Percentiles rank a stretch among this genome's conserved stretches.
Evolutionary conservation across 1,140 invertebrate genomes (phyloP).

Genomic region (Macrobrachium nipponense): DNA sequence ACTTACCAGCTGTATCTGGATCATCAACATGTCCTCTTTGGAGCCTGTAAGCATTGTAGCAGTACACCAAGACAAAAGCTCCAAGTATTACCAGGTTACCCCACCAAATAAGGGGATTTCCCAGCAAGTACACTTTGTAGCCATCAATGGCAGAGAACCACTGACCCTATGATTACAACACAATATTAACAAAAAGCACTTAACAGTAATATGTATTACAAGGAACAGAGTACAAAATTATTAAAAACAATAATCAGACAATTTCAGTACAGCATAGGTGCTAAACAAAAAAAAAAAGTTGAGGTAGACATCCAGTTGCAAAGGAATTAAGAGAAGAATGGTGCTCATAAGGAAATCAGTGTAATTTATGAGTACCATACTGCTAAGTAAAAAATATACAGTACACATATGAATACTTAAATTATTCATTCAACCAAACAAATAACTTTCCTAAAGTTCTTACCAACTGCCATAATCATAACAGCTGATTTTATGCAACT

Average conservation of each 20-base stretch:
- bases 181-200: constrained; percentile 1
- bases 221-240: background rate
- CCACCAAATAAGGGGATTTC: constrained; percentile 98
- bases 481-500: no score
- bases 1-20: constrained; percentile 28
- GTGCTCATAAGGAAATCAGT: no score
- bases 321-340: no score
- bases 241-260: background rate
- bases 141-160: constrained; percentile 70
- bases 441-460: no score
- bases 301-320: no score
- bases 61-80: constrained; percentile 80
- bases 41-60: constrained; percentile 65
- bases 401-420: no score
- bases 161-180: constrained; percentile 69
- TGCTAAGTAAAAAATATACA: no score
- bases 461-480: no score
- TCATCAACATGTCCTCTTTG: constrained; percentile 45
- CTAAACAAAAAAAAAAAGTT: no score
- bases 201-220: background rate
- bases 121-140: constrained; percentile 84
- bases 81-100: constrained; percentile 82
- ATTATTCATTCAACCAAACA: no score
- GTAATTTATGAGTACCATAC: no score
- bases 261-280: no score